Conservation (phyloP, 2,797 vertebrate genomes). For the Leptoclinus maculatus region DNA sequence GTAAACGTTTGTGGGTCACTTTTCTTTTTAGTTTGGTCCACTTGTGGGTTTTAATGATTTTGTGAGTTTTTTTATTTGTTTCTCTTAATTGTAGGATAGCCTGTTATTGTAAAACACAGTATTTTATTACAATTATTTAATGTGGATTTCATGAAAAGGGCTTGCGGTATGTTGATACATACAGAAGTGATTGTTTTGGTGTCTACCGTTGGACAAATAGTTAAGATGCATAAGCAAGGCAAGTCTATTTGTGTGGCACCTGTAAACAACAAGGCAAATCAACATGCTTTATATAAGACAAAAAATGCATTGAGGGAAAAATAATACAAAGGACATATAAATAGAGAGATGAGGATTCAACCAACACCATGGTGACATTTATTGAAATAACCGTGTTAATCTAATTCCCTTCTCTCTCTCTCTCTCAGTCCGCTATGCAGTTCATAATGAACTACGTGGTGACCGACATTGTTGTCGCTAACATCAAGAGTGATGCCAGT, state of each 20-base stretch:
- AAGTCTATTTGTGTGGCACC: neutral
- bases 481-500: conserved; percentile 83
- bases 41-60: neutral
- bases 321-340: neutral
- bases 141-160: neutral
- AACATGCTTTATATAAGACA: neutral
- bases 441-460: conserved; percentile 80
- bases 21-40: no score
- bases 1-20: neutral
- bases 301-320: neutral
- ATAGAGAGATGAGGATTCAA: neutral
- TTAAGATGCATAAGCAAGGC: neutral
- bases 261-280: neutral
- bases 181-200: neutral
- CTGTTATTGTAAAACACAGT: neutral
- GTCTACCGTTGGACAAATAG: neutral
- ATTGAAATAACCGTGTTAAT: neutral
- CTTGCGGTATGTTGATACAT: neutral
- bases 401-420: neutral
- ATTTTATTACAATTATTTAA: neutral
- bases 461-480: conserved; percentile 74
- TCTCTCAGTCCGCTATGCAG: conserved; percentile 73
- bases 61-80: neutral
- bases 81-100: neutral
- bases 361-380: neutral